phyloP scores from a whole-genome alignment of 23 tunicate species.

The Halocynthia aurantium region DNA sequence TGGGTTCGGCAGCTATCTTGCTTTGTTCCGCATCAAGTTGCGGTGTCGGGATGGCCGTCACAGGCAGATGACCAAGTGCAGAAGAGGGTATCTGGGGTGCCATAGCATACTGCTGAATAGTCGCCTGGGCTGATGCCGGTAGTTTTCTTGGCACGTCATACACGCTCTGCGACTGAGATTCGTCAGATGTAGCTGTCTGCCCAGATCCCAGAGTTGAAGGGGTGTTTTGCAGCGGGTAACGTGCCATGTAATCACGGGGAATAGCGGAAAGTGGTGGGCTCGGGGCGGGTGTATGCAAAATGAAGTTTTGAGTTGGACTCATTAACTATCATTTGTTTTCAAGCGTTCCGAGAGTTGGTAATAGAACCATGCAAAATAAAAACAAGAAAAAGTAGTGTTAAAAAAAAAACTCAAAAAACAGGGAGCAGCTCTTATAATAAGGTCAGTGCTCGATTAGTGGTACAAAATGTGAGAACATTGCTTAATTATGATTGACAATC shows the following conservation, averaged over 20 bases:
- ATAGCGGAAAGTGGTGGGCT: constrained; percentile 10
- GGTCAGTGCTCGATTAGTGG: too few relatives aligned
- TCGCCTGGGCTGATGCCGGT: neutral
- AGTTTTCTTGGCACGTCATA: constrained; percentile 24
- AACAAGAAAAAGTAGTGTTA: neutral
- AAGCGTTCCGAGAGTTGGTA: too few relatives aligned
- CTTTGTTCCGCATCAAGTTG: neutral
- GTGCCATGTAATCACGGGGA: neutral
- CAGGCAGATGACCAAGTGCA: constrained; percentile 20
- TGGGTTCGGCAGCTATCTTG: too few relatives aligned
- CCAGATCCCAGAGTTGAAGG: neutral
- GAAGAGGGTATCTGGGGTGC: constrained; percentile 13
- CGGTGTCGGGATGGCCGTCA: constrained; percentile 16
- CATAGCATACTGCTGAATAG: neutral
- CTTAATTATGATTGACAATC: too few relatives aligned
- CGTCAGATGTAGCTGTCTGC: neutral
- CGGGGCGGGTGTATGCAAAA: constrained; percentile 45
- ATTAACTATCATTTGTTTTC: constrained; percentile 23
- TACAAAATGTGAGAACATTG: too few relatives aligned
- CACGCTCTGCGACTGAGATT: neutral
- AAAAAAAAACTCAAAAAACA: neutral
- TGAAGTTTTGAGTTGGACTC: constrained; percentile 60
- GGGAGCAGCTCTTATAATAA: neutral
- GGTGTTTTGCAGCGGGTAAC: neutral
- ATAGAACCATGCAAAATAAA: neutral